These are phyloP conservation scores for Pycnomerus fuliginosus DNA, from an alignment of 2,888 invertebrate genomes.

Conservation along the genomic window DNA sequence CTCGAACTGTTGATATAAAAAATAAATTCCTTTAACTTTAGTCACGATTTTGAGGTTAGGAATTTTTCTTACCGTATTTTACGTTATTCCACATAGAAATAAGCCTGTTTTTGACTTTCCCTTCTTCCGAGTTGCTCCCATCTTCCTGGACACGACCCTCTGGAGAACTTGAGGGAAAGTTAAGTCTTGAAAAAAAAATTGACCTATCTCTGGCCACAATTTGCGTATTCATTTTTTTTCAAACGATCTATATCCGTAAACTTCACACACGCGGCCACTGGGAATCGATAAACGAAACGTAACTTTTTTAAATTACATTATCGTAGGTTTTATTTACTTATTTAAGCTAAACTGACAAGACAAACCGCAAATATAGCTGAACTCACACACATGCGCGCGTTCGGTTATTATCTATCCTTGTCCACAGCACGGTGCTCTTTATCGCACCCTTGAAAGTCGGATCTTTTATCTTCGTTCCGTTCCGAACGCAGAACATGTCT, in stretches of 20 bases:
- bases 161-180: conserved; percentile 36
- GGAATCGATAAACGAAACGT: conserved; percentile 1
- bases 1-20: too few relatives aligned
- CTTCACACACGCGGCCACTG: neutral
- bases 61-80: conserved; percentile 69
- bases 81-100: conserved; percentile 91
- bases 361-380: neutral
- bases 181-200: conserved; percentile 32
- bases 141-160: conserved; percentile 44
- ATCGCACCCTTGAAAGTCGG: too few relatives aligned
- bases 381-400: too few relatives aligned
- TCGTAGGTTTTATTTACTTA: conserved; percentile 9
- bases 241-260: neutral
- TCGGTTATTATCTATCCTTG: too few relatives aligned
- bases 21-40: too few relatives aligned
- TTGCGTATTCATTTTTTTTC: conserved; percentile 39
- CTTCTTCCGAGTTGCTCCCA: conserved; percentile 57
- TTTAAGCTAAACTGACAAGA: neutral
- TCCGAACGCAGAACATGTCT: too few relatives aligned
- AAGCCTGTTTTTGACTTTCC: conserved; percentile 78
- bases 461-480: too few relatives aligned
- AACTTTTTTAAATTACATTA: conserved; percentile 9
- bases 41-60: conserved; percentile 15
- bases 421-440: too few relatives aligned
- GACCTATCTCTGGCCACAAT: conserved; percentile 37